Evolutionary conservation across 2,797 vertebrate species (phyloP), one percentile per base, ranked within the genome.

Genomic region (Hephaestus fuliginosus): DNA sequence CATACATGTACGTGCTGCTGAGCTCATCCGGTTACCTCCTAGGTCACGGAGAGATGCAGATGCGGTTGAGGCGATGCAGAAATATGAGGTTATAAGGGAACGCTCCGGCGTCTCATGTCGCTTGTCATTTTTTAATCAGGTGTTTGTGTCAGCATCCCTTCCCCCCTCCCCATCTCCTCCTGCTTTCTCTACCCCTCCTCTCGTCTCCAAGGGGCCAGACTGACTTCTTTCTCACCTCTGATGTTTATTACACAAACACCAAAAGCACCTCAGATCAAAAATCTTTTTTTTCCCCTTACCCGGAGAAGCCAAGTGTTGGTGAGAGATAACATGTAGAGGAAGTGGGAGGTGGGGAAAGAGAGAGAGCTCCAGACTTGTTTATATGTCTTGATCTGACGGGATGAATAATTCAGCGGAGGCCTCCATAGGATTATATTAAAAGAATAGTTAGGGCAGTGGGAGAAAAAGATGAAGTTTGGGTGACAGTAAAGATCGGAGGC

Each of bases 341-440:
- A 80, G 82, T 85, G 81, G 74, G 86, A 88, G 85, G 88, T 78
- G 86, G 79, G 77, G 66, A 76, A 73, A 67, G 74, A 71, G 77
- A 71, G 77, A 62, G 70, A 53, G 76, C 82, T 48, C 76, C 80
- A 77, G 80, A 86, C 81, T 86, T 86, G 88, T 92, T 93, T 92
- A 85, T 78, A 78, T 81, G 84, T 91, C 92, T 91, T 90, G 67
- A 93, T 92, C 89, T 92, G 90, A 93, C 84, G 41, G 48, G 80
- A 91, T 95, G 91, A 95, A 94, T 94, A 92, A 93, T 94, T 93
- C 91, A 94, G 88, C 60, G 85, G 86, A 84, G 56, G 76, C 74
- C 89, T 87, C 76, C 72, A 57, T 67, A 30, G 78, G 81, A 88
- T 88, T 56, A 75, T 78, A 88, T 92, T 88, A 82, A 87, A 87